Conservation (phyloP, 2,797 vertebrate species). For the Phataginus tetradactyla region DNA sequence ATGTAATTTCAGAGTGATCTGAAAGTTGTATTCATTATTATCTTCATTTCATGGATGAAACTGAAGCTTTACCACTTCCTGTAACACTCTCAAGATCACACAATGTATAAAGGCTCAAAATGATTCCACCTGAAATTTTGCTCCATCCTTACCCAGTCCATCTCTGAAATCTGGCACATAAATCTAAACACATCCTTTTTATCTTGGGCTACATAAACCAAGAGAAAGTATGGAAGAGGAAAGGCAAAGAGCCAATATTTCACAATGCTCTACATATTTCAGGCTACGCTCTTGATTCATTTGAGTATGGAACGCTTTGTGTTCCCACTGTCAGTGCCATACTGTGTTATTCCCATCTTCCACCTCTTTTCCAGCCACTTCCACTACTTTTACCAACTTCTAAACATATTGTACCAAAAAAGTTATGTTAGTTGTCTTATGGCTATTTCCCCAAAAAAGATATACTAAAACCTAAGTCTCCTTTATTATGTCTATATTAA, state of each 20-base stretch:
- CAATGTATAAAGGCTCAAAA: not conserved
- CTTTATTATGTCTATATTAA: not conserved
- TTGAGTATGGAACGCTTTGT: not conserved
- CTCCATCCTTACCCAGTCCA: not conserved
- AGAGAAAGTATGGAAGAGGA: not conserved
- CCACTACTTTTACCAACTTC: not conserved
- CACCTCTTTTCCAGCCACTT: not conserved
- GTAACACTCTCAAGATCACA: not conserved
- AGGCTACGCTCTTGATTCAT: not conserved
- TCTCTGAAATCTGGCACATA: not conserved
- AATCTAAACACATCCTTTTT: not conserved
- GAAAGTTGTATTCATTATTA: not conserved
- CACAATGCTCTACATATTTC: not conserved
- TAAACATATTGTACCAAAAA: not conserved
- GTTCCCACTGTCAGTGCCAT: not conserved
- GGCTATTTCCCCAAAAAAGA: not conserved
- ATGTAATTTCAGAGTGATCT: not conserved
- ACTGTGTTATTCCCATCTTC: not conserved
- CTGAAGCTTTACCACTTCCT: not conserved
- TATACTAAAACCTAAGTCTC: not conserved
- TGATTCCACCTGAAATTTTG: not conserved
- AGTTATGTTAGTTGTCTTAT: not conserved
- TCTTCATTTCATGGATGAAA: not conserved
- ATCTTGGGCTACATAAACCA: not conserved
- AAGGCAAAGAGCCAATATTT: not conserved